phyloP scores from a whole-genome alignment of 2,797 vertebrate genomes.

The Arvicola amphibius region DNA sequence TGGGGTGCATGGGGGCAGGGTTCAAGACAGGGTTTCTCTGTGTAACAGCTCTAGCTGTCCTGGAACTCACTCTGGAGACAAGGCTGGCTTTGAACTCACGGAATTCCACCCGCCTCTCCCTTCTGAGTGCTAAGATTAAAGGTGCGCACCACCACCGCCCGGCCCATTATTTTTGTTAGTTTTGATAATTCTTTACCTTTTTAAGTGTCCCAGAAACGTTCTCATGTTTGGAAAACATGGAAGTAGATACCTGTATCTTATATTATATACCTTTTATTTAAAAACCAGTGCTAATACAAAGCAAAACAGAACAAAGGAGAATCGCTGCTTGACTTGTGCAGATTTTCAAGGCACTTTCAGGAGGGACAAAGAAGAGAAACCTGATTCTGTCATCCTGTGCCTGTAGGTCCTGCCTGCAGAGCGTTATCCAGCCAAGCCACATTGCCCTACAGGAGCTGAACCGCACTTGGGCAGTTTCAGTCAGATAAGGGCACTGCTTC shows the following conservation, averaged over 20 bases:
- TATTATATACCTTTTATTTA: background rate
- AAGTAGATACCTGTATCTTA: background rate
- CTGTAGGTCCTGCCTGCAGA: background rate
- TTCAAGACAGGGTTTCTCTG: too few species aligned
- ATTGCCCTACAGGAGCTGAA: background rate
- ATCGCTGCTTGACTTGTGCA: background rate
- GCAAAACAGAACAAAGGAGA: background rate
- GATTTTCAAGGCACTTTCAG: background rate
- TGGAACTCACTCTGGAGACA: too few species aligned
- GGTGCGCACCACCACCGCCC: too few species aligned
- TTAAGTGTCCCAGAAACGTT: background rate
- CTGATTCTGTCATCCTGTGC: too few species aligned
- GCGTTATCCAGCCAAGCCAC: too few species aligned
- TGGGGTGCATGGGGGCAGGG: background rate
- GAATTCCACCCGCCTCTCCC: too few species aligned
- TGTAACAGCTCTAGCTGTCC: too few species aligned
- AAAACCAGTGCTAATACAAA: constrained; percentile 32
- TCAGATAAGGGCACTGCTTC: background rate
- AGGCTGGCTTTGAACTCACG: too few species aligned
- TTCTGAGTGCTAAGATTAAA: too few species aligned
- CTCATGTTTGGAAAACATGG: constrained; percentile 8
- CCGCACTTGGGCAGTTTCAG: too few species aligned
- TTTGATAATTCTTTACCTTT: constrained; percentile 25
- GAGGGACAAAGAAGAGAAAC: background rate
- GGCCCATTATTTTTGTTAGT: background rate